phyloP scores from a whole-genome alignment of 2,113 vertebrate species.

The Pseudois nayaur region DNA sequence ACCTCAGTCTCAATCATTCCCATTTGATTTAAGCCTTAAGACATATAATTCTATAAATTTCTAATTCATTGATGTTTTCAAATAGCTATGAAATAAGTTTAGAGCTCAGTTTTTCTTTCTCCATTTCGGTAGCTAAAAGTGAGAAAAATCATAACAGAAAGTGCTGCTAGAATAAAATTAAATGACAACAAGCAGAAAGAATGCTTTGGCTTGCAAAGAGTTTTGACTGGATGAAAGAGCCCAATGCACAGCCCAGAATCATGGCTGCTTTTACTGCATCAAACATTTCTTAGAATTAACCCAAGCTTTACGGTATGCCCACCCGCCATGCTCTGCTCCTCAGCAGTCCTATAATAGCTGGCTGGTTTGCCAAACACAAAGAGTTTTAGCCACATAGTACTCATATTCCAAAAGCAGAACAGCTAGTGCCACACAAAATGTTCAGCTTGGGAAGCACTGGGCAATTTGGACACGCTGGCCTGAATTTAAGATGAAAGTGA shows the following conservation, averaged over 20 bases:
- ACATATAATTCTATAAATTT: not conserved
- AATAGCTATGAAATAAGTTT: not conserved
- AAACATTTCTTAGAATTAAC: not conserved
- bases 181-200: not conserved
- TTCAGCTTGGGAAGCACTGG: not conserved
- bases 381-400: not conserved
- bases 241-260: not conserved
- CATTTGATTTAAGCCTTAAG: not conserved
- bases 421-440: not conserved
- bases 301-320: not conserved
- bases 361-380: not conserved
- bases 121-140: not conserved
- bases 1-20: not conserved
- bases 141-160: slow-evolving; percentile 24
- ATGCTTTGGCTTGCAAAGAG: not conserved
- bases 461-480: not conserved
- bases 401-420: not conserved
- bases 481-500: not conserved
- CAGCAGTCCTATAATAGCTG: not conserved
- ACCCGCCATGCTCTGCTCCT: not conserved
- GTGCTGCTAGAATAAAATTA: not conserved
- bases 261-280: not conserved
- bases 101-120: not conserved
- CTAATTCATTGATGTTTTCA: not conserved
- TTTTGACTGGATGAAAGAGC: not conserved